These are phyloP conservation scores for Synchiropus splendidus DNA, from an alignment of 2,113 vertebrate genomes.

Conservation along the genomic window DNA sequence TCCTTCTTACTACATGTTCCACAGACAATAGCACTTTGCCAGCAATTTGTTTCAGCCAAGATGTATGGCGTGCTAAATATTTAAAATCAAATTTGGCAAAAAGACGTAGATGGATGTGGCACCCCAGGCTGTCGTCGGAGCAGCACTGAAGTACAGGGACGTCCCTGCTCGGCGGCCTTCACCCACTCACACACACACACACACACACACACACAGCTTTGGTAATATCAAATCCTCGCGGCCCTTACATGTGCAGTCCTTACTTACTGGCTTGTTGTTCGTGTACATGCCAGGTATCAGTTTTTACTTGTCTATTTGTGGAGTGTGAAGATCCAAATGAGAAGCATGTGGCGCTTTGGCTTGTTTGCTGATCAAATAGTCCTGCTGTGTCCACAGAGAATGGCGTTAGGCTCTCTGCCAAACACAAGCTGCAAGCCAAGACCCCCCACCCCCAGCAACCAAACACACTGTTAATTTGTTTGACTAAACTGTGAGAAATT, in stretches of 20 bases:
- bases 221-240: no score
- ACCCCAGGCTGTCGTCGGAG: conserved; percentile 69
- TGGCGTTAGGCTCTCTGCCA: conserved; percentile 19
- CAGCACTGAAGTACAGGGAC: conserved; percentile 51
- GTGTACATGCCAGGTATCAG: background rate
- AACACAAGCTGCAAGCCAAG: conserved; percentile 10
- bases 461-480: conserved; percentile 15
- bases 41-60: conserved; percentile 95
- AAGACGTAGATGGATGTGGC: conserved; percentile 95
- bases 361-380: conserved; percentile 32
- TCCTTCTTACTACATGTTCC: conserved; percentile 88
- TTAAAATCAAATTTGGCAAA: conserved; percentile 99
- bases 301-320: no score
- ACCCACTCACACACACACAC: no score
- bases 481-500: conserved; percentile 23
- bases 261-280: no score
- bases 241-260: no score
- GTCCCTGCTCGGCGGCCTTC: no score
- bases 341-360: background rate
- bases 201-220: no score
- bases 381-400: conserved; percentile 31
- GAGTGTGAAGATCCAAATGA: no score
- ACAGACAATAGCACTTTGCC: conserved; percentile 96
- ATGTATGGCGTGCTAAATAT: conserved; percentile 99
- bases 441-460: conserved; percentile 1